Conservation (phyloP, 2,797 vertebrate species). For the Phalloptychus januarius region DNA sequence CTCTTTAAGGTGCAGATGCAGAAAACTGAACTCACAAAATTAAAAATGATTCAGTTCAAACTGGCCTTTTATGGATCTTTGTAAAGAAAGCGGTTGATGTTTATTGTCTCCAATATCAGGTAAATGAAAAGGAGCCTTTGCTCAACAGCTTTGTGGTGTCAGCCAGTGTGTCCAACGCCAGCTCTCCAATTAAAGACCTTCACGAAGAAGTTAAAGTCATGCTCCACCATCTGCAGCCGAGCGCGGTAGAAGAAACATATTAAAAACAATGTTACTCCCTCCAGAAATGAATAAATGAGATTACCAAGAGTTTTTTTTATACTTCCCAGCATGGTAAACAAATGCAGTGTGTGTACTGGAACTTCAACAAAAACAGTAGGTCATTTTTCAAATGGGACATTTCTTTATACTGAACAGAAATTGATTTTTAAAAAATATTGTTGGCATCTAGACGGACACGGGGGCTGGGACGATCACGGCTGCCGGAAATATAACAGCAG, state of each 20-base stretch:
- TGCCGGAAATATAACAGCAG: constrained; percentile 82
- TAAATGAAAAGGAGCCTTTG: constrained; percentile 25
- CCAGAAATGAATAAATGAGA: background rate
- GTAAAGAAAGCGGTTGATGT: background rate
- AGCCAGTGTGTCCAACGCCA: constrained; percentile 84
- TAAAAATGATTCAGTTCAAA: background rate
- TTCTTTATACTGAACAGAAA: background rate
- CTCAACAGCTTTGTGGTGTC: constrained; percentile 89
- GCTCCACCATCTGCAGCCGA: constrained; percentile 81
- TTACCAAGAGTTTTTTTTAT: constrained; percentile 16
- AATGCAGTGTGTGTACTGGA: constrained; percentile 88
- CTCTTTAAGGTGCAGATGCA: constrained; percentile 81
- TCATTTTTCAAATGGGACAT: constrained; percentile 8
- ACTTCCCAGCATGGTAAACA: constrained; percentile 69
- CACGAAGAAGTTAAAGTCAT: constrained; percentile 80
- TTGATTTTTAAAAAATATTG: background rate
- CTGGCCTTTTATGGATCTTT: background rate
- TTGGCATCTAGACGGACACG: constrained; percentile 79
- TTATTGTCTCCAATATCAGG: constrained; percentile 66
- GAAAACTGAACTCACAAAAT: background rate
- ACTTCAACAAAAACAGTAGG: constrained; percentile 85
- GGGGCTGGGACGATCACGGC: constrained; percentile 87
- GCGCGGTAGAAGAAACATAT: constrained; percentile 69
- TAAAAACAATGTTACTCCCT: background rate
- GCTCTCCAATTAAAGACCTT: constrained; percentile 78